phyloP scores from a whole-genome alignment of 1,140 invertebrate species.

The Pantala flavescens region DNA sequence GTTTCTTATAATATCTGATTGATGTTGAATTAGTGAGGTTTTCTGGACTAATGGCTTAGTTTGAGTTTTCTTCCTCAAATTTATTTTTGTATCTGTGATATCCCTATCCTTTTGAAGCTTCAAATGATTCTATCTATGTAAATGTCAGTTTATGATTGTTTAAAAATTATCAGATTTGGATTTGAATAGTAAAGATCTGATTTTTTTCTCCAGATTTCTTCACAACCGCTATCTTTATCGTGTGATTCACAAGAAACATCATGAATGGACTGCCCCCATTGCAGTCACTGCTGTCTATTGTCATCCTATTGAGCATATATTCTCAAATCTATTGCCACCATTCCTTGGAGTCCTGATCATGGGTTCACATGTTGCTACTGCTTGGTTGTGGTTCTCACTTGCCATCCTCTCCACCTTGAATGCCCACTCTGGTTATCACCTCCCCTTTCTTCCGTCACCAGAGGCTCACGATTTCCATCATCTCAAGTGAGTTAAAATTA shows the following conservation, averaged over 20 bases:
- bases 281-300: conserved; percentile 76
- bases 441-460: conserved; percentile 80
- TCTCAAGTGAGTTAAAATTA: conserved; percentile 53
- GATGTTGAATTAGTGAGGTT: too few species aligned
- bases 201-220: conserved; percentile 45
- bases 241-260: conserved; percentile 76
- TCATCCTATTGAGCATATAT: conserved; percentile 76
- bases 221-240: conserved; percentile 68
- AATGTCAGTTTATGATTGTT: too few species aligned
- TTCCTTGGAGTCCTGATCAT: conserved; percentile 68
- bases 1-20: too few species aligned
- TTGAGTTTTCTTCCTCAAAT: too few species aligned
- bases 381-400: conserved; percentile 73
- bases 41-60: too few species aligned
- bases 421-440: conserved; percentile 79
- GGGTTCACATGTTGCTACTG: conserved; percentile 69
- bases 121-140: too few species aligned
- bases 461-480: conserved; percentile 89
- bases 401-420: conserved; percentile 72
- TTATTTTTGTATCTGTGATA: too few species aligned
- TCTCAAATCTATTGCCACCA: conserved; percentile 71
- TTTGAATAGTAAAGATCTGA: not conserved
- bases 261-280: conserved; percentile 77
- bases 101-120: too few species aligned
- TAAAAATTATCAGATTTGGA: not conserved